Percentiles rank a stretch among this genome's conserved stretches.
Evolutionary conservation across 2,888 invertebrate species (phyloP).

Genomic region (Spisula subtruncata): DNA sequence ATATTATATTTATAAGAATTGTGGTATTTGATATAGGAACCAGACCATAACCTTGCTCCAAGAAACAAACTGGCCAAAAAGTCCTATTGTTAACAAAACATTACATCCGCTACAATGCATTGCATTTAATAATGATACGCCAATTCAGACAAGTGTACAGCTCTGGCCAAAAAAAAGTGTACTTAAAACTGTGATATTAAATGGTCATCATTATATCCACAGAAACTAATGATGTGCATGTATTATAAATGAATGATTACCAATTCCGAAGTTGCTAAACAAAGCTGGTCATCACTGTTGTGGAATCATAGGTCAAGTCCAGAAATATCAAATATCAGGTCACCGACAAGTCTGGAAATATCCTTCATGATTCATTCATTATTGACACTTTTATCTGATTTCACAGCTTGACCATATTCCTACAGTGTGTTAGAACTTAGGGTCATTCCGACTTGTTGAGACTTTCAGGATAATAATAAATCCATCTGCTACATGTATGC

Average conservation of each 20-base stretch:
- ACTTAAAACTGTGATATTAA: background rate
- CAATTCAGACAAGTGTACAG: too few relatives aligned
- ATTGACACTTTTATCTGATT: constrained; percentile 1
- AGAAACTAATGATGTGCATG: background rate
- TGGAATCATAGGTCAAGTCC: background rate
- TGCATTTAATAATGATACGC: too few relatives aligned
- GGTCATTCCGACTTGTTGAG: background rate
- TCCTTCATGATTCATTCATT: background rate
- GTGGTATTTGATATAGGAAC: too few relatives aligned
- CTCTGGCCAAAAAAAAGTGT: too few relatives aligned
- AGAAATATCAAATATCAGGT: too few relatives aligned
- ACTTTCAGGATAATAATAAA: background rate
- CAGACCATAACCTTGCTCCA: too few relatives aligned
- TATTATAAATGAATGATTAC: background rate
- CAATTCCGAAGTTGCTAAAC: background rate
- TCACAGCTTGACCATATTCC: constrained; percentile 3
- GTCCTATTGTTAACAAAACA: too few relatives aligned
- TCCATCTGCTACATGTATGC: background rate
- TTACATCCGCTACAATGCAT: too few relatives aligned
- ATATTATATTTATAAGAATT: too few relatives aligned
- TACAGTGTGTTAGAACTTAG: background rate
- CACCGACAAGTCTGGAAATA: too few relatives aligned
- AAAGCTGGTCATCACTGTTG: background rate
- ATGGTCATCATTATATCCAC: background rate
- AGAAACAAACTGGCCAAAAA: too few relatives aligned